Evolutionary conservation across 2,113 vertebrate genomes (phyloP).

Genomic region (Ophiodon elongatus): DNA sequence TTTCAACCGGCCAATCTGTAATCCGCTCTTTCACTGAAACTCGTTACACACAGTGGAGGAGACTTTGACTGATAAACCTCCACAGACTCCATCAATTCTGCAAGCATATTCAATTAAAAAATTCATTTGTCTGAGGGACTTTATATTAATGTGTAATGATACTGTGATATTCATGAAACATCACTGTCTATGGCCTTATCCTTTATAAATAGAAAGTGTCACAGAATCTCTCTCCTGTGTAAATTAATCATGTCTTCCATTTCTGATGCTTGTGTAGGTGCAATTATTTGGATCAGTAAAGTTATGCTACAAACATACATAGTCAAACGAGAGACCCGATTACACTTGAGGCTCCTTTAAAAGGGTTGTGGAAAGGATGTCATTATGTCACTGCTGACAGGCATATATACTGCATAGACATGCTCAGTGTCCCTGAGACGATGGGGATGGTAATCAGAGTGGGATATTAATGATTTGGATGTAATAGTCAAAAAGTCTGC

Average conservation of each 20-base stretch:
- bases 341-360: not conserved
- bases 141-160: constrained; percentile 65
- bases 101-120: constrained; percentile 68
- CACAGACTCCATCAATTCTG: constrained; percentile 46
- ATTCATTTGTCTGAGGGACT: constrained; percentile 56
- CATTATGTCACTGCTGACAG: not conserved
- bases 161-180: constrained; percentile 64
- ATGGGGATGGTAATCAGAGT: not conserved
- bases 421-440: not conserved
- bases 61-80: constrained; percentile 58
- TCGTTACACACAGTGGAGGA: constrained; percentile 43
- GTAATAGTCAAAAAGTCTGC: not conserved
- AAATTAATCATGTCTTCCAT: constrained; percentile 1
- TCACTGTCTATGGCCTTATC: constrained; percentile 45
- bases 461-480: constrained; percentile 1
- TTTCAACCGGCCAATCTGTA: constrained; percentile 38
- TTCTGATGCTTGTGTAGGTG: not conserved
- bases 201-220: constrained; percentile 45
- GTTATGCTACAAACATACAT: not conserved
- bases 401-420: not conserved
- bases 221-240: not conserved
- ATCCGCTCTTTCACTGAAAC: constrained; percentile 29
- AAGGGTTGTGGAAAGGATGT: not conserved
- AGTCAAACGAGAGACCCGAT: not conserved
- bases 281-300: not conserved